Conservation (phyloP, 2,888 invertebrate genomes). For the Harpalus rubripes region DNA sequence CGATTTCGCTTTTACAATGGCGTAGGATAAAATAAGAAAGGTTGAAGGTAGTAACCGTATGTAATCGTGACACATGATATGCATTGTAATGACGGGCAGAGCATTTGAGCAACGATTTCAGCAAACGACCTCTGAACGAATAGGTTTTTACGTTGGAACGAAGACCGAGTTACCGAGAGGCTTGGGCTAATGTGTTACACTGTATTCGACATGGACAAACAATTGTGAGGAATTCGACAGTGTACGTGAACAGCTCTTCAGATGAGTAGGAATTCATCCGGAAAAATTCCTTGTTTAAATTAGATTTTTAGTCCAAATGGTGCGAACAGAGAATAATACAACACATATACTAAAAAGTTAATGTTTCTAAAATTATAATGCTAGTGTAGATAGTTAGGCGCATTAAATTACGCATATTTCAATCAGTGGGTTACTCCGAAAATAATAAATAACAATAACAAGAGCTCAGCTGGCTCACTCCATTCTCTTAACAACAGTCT, state of each 20-base stretch:
- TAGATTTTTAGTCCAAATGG: neutral
- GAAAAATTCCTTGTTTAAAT: neutral
- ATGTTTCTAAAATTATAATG: neutral
- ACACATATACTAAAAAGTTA: neutral
- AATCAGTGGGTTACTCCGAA: no score
- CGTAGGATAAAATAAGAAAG: conserved; percentile 5
- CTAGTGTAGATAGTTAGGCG: no score
- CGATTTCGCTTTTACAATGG: conserved; percentile 9
- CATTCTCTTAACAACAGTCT: no score
- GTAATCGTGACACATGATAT: conserved; percentile 7
- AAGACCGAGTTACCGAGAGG: neutral
- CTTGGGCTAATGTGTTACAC: neutral
- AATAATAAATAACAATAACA: no score
- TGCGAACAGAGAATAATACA: neutral
- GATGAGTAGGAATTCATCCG: neutral
- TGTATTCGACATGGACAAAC: neutral
- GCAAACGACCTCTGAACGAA: neutral
- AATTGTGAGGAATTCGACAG: conserved; percentile 1
- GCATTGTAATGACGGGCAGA: conserved; percentile 3
- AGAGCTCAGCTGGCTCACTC: no score
- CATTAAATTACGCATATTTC: neutral
- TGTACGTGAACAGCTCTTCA: neutral
- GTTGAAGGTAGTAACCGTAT: conserved; percentile 13
- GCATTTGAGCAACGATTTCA: conserved; percentile 15
- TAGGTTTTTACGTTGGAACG: neutral